These are phyloP conservation scores for Danionella cerebrum DNA, from an alignment of 2,113 vertebrate genomes.

Conservation along the genomic window DNA sequence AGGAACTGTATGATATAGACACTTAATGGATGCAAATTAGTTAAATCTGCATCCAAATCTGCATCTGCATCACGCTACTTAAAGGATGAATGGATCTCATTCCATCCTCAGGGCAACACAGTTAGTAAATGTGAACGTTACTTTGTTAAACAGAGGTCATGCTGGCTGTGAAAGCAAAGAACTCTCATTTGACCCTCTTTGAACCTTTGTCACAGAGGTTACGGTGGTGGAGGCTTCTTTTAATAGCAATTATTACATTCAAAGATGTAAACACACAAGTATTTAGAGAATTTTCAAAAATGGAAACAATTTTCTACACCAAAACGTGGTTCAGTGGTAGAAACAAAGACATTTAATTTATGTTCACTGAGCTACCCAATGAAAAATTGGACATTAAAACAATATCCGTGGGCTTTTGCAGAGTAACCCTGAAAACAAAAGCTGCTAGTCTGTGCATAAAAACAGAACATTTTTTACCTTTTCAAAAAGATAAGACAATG, in stretches of 20 bases:
- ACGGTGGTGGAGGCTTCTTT: background rate
- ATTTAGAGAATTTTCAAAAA: too few relatives aligned
- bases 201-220: background rate
- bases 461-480: too few relatives aligned
- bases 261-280: background rate
- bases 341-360: too few relatives aligned
- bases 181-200: background rate
- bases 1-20: too few relatives aligned
- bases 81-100: slow-evolving; percentile 15
- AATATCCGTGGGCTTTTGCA: too few relatives aligned
- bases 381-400: too few relatives aligned
- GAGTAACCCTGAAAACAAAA: too few relatives aligned
- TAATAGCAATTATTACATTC: background rate
- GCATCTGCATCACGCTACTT: background rate
- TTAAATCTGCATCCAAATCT: slow-evolving; percentile 1
- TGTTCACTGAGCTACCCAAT: too few relatives aligned
- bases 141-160: slow-evolving; percentile 14
- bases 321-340: too few relatives aligned
- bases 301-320: too few relatives aligned
- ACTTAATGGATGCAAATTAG: slow-evolving; percentile 13
- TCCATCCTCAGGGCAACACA: slow-evolving; percentile 8
- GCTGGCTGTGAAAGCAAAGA: slow-evolving; percentile 1
- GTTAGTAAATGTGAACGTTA: slow-evolving; percentile 20
- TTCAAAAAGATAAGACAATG: too few relatives aligned
- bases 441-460: too few relatives aligned